Conservation (phyloP, 2,113 vertebrate species). For the Chionis minor region DNA sequence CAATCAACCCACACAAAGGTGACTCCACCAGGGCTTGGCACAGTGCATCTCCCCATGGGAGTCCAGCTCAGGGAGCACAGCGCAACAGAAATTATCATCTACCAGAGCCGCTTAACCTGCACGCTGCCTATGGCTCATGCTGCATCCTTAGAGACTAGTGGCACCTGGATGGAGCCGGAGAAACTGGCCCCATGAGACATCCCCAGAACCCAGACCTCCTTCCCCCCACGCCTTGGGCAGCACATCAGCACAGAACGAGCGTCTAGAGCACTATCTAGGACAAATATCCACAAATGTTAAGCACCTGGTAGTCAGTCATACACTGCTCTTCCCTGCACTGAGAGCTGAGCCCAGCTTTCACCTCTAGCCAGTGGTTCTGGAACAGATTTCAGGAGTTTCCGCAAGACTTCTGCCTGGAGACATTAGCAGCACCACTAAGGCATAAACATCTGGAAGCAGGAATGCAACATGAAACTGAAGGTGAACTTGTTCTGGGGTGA, state of each 20-base stretch:
- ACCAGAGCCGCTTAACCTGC: background rate
- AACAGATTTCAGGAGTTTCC: background rate
- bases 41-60: background rate
- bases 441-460: background rate
- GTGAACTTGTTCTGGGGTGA: background rate
- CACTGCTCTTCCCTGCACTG: background rate
- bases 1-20: background rate
- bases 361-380: background rate
- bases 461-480: background rate
- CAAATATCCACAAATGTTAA: rapidly evolving
- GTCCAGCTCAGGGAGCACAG: background rate
- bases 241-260: background rate
- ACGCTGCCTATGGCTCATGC: background rate
- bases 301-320: background rate
- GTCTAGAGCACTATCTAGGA: background rate
- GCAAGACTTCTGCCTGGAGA: background rate
- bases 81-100: background rate
- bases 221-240: background rate
- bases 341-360: background rate
- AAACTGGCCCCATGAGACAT: background rate
- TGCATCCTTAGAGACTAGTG: background rate
- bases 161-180: background rate
- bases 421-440: background rate
- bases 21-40: background rate
- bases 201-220: background rate